These are phyloP conservation scores for Megaceryle alcyon DNA, from an alignment of 2,797 vertebrate species.

Conservation along the genomic window DNA sequence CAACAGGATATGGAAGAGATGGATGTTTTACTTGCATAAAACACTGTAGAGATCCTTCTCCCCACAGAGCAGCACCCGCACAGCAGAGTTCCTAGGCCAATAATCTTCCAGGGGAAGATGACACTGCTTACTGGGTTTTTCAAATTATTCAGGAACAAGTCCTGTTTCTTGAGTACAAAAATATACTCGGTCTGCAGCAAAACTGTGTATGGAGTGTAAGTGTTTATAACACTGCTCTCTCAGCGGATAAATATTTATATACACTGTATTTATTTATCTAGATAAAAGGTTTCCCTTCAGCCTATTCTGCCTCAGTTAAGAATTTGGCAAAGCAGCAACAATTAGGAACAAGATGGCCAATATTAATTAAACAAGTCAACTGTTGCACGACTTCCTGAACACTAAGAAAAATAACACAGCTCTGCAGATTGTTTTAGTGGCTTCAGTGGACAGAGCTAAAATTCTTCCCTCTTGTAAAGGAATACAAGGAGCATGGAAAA, in stretches of 20 bases:
- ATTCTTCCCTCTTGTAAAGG: background rate
- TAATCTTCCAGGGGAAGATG: background rate
- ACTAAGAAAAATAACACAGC: background rate
- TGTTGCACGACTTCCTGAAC: background rate
- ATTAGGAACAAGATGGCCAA: background rate
- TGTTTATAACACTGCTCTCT: background rate
- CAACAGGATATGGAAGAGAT: background rate
- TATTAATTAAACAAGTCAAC: background rate
- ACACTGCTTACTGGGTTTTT: background rate
- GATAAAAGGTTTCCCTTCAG: background rate
- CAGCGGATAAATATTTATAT: background rate
- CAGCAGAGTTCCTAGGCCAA: background rate
- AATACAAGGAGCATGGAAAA: background rate
- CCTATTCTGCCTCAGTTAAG: background rate
- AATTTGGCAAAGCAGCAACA: background rate
- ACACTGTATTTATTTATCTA: background rate
- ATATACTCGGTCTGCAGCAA: background rate
- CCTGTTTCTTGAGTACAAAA: background rate
- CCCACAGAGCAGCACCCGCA: background rate
- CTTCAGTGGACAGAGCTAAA: background rate
- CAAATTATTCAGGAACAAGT: conserved; percentile 1
- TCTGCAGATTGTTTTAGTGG: background rate
- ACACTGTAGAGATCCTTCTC: background rate
- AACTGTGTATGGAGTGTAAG: background rate
- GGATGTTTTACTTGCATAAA: background rate